Evolutionary conservation across 1,140 invertebrate species (phyloP).

Genomic region (Drosophila oshimai): DNA sequence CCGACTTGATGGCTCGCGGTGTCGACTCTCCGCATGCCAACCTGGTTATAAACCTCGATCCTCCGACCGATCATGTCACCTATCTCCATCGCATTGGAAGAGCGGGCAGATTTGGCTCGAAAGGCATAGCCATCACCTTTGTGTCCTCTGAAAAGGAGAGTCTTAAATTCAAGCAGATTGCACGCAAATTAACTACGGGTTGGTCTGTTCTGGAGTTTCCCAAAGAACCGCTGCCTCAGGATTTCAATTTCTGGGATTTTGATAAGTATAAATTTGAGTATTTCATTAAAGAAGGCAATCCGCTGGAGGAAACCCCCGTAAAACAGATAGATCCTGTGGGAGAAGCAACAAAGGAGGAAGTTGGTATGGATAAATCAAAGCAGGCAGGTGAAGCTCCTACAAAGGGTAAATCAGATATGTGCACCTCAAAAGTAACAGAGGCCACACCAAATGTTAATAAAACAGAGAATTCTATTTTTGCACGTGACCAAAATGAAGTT

Average conservation of each 20-base stretch:
- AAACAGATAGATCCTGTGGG: neutral
- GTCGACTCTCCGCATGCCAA: slow-evolving; percentile 97
- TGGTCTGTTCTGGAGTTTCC: slow-evolving; percentile 84
- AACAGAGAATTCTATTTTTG: too few relatives aligned
- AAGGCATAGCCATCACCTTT: slow-evolving; percentile 87
- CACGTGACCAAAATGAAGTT: too few relatives aligned
- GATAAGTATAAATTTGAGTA: slow-evolving; percentile 47
- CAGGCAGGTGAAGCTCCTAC: too few relatives aligned
- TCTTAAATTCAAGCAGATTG: slow-evolving; percentile 84
- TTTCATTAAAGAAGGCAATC: slow-evolving; percentile 2
- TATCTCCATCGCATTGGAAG: slow-evolving; percentile 98
- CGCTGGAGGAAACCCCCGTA: neutral
- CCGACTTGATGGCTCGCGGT: slow-evolving; percentile 93
- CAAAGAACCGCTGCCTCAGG: slow-evolving; percentile 28
- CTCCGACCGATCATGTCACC: slow-evolving; percentile 91
- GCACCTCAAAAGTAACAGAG: neutral
- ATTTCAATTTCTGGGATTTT: slow-evolving; percentile 61
- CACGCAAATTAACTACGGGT: slow-evolving; percentile 83
- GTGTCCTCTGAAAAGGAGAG: slow-evolving; percentile 86
- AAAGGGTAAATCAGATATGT: too few relatives aligned
- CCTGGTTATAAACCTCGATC: slow-evolving; percentile 96
- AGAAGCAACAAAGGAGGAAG: too few relatives aligned
- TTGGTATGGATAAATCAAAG: neutral
- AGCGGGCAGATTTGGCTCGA: slow-evolving; percentile 94
- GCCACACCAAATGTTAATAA: neutral